Conservation (phyloP, 2,797 vertebrate species). For the Acridotheres tristis region DNA sequence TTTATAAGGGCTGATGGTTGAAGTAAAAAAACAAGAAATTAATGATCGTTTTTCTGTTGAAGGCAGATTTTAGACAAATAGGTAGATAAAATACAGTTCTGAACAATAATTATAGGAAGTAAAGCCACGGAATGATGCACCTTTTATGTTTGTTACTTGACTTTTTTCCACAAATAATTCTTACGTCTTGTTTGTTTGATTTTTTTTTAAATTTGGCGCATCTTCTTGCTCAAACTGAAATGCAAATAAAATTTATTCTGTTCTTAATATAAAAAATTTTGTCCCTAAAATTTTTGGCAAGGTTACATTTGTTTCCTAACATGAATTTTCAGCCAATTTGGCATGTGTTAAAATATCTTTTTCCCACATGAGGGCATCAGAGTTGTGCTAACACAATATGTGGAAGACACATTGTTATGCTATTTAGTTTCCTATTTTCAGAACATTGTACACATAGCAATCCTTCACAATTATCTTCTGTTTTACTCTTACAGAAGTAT, state of each 20-base stretch:
- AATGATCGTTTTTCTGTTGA: neutral
- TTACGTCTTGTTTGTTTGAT: neutral
- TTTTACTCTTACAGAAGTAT: neutral
- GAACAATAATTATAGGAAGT: neutral
- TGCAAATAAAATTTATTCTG: neutral
- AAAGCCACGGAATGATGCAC: neutral
- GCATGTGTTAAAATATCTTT: constrained; percentile 44
- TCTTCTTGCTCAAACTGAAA: neutral
- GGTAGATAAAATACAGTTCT: neutral
- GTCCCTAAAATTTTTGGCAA: neutral
- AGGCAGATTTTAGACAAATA: neutral
- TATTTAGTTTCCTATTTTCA: constrained; percentile 5
- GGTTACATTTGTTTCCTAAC: neutral
- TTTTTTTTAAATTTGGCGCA: neutral
- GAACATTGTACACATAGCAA: neutral
- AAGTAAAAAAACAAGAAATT: neutral
- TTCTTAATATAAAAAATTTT: neutral
- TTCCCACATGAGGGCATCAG: constrained; percentile 79
- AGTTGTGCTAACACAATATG: constrained; percentile 40
- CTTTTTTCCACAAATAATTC: neutral
- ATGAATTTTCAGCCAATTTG: neutral
- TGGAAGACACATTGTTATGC: neutral
- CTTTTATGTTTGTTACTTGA: neutral
- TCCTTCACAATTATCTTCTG: neutral
- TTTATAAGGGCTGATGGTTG: neutral